These are phyloP conservation scores for Spilosoma lubricipeda DNA, from an alignment of 2,888 invertebrate species.

Conservation along the genomic window DNA sequence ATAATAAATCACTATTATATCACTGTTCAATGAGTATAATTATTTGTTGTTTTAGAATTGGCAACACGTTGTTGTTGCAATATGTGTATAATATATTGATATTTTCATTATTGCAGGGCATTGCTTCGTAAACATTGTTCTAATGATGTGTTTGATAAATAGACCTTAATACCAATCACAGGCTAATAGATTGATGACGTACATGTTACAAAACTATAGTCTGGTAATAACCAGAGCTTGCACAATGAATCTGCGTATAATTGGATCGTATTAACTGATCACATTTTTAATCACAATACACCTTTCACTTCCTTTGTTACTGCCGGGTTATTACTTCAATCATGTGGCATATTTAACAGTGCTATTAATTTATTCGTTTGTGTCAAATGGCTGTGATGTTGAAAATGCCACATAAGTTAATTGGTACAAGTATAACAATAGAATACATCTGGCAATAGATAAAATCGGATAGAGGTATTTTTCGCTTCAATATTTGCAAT, in stretches of 20 bases:
- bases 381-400: not conserved
- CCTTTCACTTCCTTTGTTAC: constrained; percentile 80
- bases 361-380: constrained; percentile 6
- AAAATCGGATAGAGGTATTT: not conserved
- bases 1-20: not conserved
- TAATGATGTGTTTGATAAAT: constrained; percentile 77
- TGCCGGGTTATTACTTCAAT: constrained; percentile 52
- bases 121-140: constrained; percentile 40
- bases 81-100: not conserved
- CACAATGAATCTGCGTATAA: constrained; percentile 76
- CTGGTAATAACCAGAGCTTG: constrained; percentile 73
- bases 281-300: constrained; percentile 74
- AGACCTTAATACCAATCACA: constrained; percentile 65
- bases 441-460: not conserved
- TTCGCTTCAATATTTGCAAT: not conserved
- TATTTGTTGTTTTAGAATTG: not conserved
- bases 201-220: constrained; percentile 73
- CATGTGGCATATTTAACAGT: constrained; percentile 27
- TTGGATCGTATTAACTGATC: constrained; percentile 78
- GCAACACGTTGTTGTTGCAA: not conserved
- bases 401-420: not conserved
- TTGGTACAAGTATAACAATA: not conserved
- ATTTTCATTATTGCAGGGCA: constrained; percentile 12
- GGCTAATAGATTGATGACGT: constrained; percentile 71
- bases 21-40: not conserved